Percentiles rank a stretch among this genome's conserved stretches.
Evolutionary conservation across 1,140 invertebrate species (phyloP).

Genomic region (Rhopalosiphum maidis): DNA sequence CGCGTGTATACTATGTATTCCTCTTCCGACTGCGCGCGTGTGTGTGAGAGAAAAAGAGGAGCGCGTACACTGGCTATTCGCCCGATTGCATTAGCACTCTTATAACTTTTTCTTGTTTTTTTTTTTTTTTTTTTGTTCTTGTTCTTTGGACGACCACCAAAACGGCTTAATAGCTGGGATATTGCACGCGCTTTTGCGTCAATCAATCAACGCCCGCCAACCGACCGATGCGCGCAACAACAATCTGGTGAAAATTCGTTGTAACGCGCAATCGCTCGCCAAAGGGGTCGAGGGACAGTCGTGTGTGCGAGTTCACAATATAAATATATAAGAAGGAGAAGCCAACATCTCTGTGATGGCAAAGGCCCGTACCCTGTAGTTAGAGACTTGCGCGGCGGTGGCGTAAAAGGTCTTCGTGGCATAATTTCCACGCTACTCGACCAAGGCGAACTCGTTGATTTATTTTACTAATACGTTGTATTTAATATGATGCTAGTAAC

Average conservation of each 20-base stretch:
- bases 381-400: neutral
- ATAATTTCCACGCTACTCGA: neutral
- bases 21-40: neutral
- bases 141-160: conserved; percentile 27
- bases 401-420: neutral
- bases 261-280: neutral
- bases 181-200: conserved; percentile 26
- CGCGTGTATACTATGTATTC: neutral
- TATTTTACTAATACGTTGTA: neutral
- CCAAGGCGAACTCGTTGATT: neutral
- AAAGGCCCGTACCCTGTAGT: neutral
- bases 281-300: neutral
- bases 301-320: neutral
- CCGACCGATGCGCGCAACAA: neutral
- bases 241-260: neutral
- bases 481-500: neutral
- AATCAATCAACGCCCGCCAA: conserved; percentile 18
- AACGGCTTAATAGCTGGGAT: conserved; percentile 40
- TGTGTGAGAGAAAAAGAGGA: neutral
- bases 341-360: neutral
- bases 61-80: conserved; percentile 26
- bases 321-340: neutral
- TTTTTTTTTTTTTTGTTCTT: neutral
- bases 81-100: conserved; percentile 39
- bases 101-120: neutral